phyloP scores from a whole-genome alignment of 2,888 invertebrate genomes.

The Anarsia innoxiella region DNA sequence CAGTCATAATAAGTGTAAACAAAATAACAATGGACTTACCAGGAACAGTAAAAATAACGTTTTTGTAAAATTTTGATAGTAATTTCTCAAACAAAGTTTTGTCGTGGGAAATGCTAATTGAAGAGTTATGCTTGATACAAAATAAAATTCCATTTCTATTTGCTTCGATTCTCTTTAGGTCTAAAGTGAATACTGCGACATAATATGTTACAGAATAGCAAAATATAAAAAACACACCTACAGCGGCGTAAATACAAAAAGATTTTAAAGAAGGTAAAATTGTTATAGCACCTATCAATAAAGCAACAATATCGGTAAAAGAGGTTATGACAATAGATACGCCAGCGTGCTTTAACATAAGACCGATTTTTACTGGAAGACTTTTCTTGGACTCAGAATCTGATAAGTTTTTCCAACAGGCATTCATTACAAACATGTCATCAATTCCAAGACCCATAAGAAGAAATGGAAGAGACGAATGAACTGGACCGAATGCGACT shows the following conservation, averaged over 20 bases:
- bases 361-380: slow-evolving; percentile 79
- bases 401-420: slow-evolving; percentile 82
- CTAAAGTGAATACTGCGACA: slow-evolving; percentile 83
- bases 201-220: slow-evolving; percentile 87
- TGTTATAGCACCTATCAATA: slow-evolving; percentile 85
- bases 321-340: slow-evolving; percentile 90
- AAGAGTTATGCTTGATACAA: slow-evolving; percentile 78
- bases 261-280: slow-evolving; percentile 87
- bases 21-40: slow-evolving; percentile 80
- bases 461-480: slow-evolving; percentile 87
- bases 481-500: slow-evolving; percentile 86
- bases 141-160: slow-evolving; percentile 80
- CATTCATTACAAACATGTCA: slow-evolving; percentile 90
- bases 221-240: slow-evolving; percentile 84
- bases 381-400: slow-evolving; percentile 66
- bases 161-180: slow-evolving; percentile 77
- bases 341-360: slow-evolving; percentile 85
- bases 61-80: slow-evolving; percentile 77
- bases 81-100: slow-evolving; percentile 75
- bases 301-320: slow-evolving; percentile 86
- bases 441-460: slow-evolving; percentile 88
- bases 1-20: slow-evolving; percentile 74
- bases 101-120: slow-evolving; percentile 67
- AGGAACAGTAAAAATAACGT: slow-evolving; percentile 77
- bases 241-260: slow-evolving; percentile 87